Conservation (phyloP, 2,888 invertebrate species). For the Tiphia femorata region DNA sequence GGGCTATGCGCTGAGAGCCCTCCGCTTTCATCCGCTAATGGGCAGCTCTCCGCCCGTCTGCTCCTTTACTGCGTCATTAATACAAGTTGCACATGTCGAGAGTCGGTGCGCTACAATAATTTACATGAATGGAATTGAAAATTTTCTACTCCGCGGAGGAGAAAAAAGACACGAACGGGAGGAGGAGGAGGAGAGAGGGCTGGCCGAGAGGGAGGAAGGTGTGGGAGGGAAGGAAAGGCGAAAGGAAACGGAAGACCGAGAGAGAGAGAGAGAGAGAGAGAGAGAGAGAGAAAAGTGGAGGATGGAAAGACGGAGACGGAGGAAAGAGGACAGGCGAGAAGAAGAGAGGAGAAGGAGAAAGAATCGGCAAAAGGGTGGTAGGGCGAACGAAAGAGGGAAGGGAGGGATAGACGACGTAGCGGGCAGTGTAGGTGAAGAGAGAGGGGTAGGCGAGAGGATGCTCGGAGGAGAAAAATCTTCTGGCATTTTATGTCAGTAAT, state of each 20-base stretch:
- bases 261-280: background rate
- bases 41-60: constrained; percentile 68
- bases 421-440: constrained; percentile 22
- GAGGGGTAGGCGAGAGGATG: constrained; percentile 24
- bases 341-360: constrained; percentile 8
- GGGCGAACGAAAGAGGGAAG: constrained; percentile 5
- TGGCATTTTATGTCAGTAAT: constrained; percentile 65
- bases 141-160: constrained; percentile 66
- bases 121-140: constrained; percentile 69
- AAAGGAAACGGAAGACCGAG: background rate
- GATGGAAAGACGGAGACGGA: no score
- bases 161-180: constrained; percentile 59
- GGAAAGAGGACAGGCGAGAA: constrained; percentile 3
- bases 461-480: constrained; percentile 52
- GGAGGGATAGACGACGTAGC: constrained; percentile 30
- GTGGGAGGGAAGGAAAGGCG: constrained; percentile 22
- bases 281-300: no score
- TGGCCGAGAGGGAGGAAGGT: constrained; percentile 8
- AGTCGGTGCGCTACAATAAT: constrained; percentile 68
- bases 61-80: constrained; percentile 69
- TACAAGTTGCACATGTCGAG: constrained; percentile 69
- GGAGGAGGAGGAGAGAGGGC: constrained; percentile 17
- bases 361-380: constrained; percentile 10
- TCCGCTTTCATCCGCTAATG: constrained; percentile 69
- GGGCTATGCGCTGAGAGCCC: constrained; percentile 67